Evolutionary conservation across 2,888 invertebrate species (phyloP).

Genomic region (Tholera decimalis): DNA sequence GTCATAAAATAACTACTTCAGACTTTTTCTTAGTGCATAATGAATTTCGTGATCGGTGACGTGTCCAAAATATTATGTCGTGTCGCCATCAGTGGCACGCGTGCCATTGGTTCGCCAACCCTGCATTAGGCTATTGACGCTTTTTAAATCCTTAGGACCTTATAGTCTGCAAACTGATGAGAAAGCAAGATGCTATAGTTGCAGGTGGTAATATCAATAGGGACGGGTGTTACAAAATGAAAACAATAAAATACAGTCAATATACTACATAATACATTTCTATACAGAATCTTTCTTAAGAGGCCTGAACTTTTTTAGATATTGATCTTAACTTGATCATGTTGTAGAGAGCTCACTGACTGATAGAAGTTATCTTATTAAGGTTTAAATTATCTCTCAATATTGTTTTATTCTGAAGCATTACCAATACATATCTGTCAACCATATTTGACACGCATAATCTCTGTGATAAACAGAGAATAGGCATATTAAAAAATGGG

Average conservation of each 20-base stretch:
- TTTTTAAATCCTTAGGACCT: not conserved
- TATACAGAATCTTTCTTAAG: not conserved
- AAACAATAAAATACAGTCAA: not conserved
- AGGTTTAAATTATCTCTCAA: slow-evolving; percentile 27
- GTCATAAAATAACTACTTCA: too few species aligned
- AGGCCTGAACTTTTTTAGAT: not conserved
- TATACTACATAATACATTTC: not conserved
- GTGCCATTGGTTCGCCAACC: too few species aligned
- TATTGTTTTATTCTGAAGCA: slow-evolving; percentile 14
- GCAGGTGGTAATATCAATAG: too few species aligned
- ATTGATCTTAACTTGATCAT: not conserved
- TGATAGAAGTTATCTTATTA: slow-evolving; percentile 43
- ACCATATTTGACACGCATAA: slow-evolving; percentile 1
- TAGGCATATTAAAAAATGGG: not conserved
- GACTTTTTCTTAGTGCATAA: too few species aligned
- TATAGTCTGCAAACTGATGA: not conserved
- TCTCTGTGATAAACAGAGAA: slow-evolving; percentile 23
- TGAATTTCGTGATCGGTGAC: too few species aligned
- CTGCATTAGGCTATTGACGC: too few species aligned
- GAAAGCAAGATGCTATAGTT: too few species aligned
- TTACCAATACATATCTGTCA: slow-evolving; percentile 7
- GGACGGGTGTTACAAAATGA: not conserved
- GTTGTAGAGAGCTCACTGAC: slow-evolving; percentile 27
- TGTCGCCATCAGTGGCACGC: too few species aligned
- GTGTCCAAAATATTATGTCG: too few species aligned